Base-by-base conservation (phyloP, 2,888 invertebrate genomes). In the Celastrina argiolus region DNA sequence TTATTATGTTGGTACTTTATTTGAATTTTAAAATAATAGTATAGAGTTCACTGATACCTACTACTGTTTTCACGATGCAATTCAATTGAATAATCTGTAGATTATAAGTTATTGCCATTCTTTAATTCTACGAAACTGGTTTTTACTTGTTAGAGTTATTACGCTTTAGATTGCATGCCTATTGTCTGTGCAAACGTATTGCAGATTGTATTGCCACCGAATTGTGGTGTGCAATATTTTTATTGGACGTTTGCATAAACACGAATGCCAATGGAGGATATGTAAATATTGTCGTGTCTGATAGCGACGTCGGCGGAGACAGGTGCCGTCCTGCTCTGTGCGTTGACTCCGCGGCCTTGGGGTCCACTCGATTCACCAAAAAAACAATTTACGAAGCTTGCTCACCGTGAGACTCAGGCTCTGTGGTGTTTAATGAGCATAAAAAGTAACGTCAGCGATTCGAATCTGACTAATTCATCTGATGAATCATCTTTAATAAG, bases 311-410 rank as follows among this genome's bases (percentile, higher is more conserved):
- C 77, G 76, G 69, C 78, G 77, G 81, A 81, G 84, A 85, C 89
- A 88, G 88, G 86, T 88, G 87, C 83, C 81, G 81, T 85, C 84
- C 82, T 81, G 78, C 79, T 74, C 78, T 85, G 88, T 88, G 78
- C 88, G 75, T 89, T 88, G 89, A 88, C 88, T 82, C 78, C 71
- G 68, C 81, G 87, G 79, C 90, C 90, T 90, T 90, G 87, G 76
- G 78, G 78, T 78, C 81, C 78, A 74, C 79, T 76, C 80, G 81
- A 78, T 81, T 84, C 85, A 85, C 84, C 83, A 81, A 81, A 79
- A 78, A 75, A 77, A 81, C 79, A 75, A 76, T 77, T n/a, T 79
- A 81, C 75, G 79, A 83, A 51, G 14, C 22, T 85, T 82, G 83
- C 81, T 78, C 75, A 77, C 74, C 85, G 87, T 87, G 87, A 87